Percentiles rank a stretch among this genome's conserved stretches.
Conservation (phyloP, 2,888 invertebrate genomes). For the Trichogramma evanescens region DNA sequence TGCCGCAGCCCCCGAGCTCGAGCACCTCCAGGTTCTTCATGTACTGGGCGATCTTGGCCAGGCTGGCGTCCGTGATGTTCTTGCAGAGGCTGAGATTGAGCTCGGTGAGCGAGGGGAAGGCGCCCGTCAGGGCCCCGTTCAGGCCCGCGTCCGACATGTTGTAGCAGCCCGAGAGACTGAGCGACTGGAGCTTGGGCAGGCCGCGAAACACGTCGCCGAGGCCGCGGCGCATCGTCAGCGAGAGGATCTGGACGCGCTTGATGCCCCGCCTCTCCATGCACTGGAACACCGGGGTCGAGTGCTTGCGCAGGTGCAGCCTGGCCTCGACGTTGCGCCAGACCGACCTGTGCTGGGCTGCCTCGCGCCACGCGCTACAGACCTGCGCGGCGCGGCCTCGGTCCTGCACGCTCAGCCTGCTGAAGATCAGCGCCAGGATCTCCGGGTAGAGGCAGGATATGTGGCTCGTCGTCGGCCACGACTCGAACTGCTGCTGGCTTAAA, state of each 20-base stretch:
- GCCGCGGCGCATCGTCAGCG: constrained; percentile 61
- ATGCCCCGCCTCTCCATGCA: constrained; percentile 84
- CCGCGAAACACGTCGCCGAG: constrained; percentile 79
- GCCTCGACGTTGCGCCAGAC: constrained; percentile 94
- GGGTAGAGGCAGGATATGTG: constrained; percentile 87
- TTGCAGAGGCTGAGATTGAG: constrained; percentile 89
- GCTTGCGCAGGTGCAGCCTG: constrained; percentile 75
- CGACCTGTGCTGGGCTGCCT: constrained; percentile 84
- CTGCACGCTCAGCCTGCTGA: constrained; percentile 77
- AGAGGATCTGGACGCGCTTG: constrained; percentile 80
- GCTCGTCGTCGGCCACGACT: constrained; percentile 46
- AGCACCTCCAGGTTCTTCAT: constrained; percentile 79
- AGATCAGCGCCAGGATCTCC: constrained; percentile 86
- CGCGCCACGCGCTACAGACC: constrained; percentile 83
- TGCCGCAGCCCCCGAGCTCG: constrained; percentile 86
- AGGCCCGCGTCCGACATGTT: constrained; percentile 84
- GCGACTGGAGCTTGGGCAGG: constrained; percentile 76
- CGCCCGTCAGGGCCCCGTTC: constrained; percentile 72
- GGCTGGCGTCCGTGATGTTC: constrained; percentile 86
- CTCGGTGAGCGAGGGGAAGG: constrained; percentile 68
- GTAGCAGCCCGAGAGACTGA: constrained; percentile 89
- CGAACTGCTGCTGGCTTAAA: constrained; percentile 19
- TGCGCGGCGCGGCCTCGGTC: constrained; percentile 88
- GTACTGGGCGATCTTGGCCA: constrained; percentile 77
- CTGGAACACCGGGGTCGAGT: constrained; percentile 77